Evolutionary conservation across 2,888 invertebrate genomes (phyloP).

Genomic region (Mythimna impura): DNA sequence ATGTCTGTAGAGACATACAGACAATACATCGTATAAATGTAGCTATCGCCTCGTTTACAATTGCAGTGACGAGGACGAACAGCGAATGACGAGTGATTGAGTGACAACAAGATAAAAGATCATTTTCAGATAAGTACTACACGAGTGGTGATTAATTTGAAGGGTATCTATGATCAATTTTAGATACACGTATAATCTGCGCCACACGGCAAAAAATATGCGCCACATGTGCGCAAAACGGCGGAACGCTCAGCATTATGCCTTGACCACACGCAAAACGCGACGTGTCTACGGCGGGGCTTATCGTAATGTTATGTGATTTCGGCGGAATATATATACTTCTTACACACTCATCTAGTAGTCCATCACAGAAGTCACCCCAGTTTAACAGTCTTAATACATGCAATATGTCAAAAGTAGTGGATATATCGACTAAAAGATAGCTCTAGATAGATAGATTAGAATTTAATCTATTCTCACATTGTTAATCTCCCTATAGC

Average conservation of each 20-base stretch:
- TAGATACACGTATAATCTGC: not conserved
- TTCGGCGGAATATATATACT: too few species aligned
- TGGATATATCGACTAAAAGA: not conserved
- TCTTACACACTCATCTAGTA: too few species aligned
- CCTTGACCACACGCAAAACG: too few species aligned
- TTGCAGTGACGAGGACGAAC: conserved; percentile 12
- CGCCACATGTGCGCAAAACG: too few species aligned
- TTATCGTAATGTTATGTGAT: too few species aligned
- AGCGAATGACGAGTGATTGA: conserved; percentile 15
- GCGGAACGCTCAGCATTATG: too few species aligned
- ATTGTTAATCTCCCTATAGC: too few species aligned
- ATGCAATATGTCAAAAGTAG: not conserved
- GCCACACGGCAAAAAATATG: too few species aligned
- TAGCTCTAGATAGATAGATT: too few species aligned
- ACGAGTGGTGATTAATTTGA: conserved; percentile 14
- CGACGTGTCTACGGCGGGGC: too few species aligned
- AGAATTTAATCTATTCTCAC: too few species aligned
- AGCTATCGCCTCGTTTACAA: conserved; percentile 9
- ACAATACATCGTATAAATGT: conserved; percentile 50
- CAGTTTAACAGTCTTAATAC: not conserved
- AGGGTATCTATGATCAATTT: not conserved
- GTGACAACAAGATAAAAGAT: conserved; percentile 41
- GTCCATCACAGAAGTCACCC: too few species aligned
- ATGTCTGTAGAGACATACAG: conserved; percentile 54
- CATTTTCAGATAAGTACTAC: not conserved